Evolutionary conservation across 2,113 vertebrate species (phyloP).

Genomic region (Diadophis punctatus): DNA sequence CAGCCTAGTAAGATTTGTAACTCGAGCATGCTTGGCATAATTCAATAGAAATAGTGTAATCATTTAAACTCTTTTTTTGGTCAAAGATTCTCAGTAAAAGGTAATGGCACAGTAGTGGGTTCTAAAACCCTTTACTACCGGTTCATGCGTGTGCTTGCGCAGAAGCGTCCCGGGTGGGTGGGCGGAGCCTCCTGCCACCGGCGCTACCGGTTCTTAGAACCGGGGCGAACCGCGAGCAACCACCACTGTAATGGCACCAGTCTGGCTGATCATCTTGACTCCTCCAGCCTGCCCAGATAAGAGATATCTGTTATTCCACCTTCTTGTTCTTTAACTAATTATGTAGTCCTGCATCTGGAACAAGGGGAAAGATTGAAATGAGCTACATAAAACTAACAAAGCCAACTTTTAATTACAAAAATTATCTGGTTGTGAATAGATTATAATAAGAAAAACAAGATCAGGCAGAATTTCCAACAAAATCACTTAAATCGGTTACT

Average conservation of each 20-base stretch:
- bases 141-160: too few relatives aligned
- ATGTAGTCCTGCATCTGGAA: not conserved
- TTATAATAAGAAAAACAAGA: not conserved
- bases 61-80: not conserved
- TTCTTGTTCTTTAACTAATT: not conserved
- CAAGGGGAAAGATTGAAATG: not conserved
- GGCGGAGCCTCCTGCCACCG: too few relatives aligned
- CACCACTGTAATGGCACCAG: too few relatives aligned
- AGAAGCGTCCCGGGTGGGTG: too few relatives aligned
- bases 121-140: too few relatives aligned
- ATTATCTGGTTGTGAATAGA: not conserved
- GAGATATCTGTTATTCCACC: not conserved
- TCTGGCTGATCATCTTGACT: not conserved
- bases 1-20: not conserved
- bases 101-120: too few relatives aligned
- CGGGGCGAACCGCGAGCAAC: too few relatives aligned
- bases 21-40: not conserved
- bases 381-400: not conserved
- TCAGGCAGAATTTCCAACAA: not conserved
- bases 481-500: not conserved
- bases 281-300: not conserved
- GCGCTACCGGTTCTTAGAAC: too few relatives aligned
- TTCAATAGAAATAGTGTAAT: not conserved
- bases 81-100: not conserved
- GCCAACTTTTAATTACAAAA: not conserved